A percentile compares a stretch with the other conserved stretches of the same genome.
These are phyloP conservation scores for Cladorhizidae sp. DNA, from an alignment of 37 sponge, comb jelly and placozoan species.

Conservation along the genomic window DNA sequence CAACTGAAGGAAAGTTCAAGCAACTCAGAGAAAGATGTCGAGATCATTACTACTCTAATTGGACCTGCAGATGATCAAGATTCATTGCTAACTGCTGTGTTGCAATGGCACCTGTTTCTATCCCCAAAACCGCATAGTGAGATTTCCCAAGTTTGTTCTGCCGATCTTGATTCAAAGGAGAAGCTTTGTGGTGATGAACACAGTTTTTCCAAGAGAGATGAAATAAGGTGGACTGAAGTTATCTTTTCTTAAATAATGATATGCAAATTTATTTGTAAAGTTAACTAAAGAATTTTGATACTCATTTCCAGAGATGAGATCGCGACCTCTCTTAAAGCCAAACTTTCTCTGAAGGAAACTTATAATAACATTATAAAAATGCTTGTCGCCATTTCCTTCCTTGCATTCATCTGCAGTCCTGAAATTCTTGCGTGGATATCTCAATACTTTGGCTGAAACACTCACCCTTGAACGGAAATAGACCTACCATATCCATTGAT, in stretches of 20 bases:
- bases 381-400: background rate
- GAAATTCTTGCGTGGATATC: background rate
- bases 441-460: background rate
- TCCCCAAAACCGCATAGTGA: background rate
- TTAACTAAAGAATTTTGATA: background rate
- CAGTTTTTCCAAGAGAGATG: background rate
- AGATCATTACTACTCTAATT: background rate
- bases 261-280: background rate
- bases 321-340: background rate
- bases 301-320: background rate
- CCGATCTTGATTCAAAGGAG: slow-evolving; percentile 5
- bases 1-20: background rate
- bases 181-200: slow-evolving; percentile 1
- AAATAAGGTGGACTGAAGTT: background rate
- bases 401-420: background rate
- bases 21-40: background rate
- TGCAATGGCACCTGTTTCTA: slow-evolving; percentile 1
- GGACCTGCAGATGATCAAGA: background rate
- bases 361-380: background rate
- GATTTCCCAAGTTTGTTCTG: background rate
- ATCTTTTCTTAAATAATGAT: background rate
- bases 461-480: no score
- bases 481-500: no score
- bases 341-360: background rate
- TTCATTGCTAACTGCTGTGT: background rate